phyloP scores from a whole-genome alignment of 1,140 invertebrate genomes.

The Drosophila sturtevanti region DNA sequence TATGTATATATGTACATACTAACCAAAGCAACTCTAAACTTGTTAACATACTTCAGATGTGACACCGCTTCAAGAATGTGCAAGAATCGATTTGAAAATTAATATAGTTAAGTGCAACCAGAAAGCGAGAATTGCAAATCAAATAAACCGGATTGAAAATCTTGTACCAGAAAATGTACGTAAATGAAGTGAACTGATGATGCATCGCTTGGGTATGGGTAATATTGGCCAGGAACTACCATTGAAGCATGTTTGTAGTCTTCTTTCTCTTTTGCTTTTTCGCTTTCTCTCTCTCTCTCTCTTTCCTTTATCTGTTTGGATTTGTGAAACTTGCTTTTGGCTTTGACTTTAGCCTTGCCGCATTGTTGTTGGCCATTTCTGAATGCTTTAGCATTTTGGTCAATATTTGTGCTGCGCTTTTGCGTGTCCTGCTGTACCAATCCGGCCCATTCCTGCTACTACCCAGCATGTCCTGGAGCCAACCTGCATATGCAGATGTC shows the following conservation, averaged over 20 bases:
- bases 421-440: conserved; percentile 39
- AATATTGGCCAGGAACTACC: neutral
- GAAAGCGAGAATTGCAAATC: conserved; percentile 55
- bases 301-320: conserved; percentile 3
- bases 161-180: conserved; percentile 12
- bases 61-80: neutral
- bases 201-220: conserved; percentile 5
- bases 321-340: conserved; percentile 1
- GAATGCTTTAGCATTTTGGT: conserved; percentile 72
- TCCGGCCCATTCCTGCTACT: neutral
- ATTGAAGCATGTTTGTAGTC: neutral
- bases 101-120: conserved; percentile 66
- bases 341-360: conserved; percentile 13
- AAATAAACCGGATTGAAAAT: conserved; percentile 48
- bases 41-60: neutral
- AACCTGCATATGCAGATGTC: conserved; percentile 53
- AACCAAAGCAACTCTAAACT: neutral
- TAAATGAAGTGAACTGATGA: conserved; percentile 39
- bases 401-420: conserved; percentile 76
- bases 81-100: conserved; percentile 56
- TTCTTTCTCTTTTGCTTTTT: neutral
- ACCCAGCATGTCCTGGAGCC: conserved; percentile 1
- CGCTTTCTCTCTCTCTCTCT: neutral
- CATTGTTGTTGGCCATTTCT: conserved; percentile 61
- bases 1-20: neutral